Evolutionary conservation across 2,113 vertebrate genomes (phyloP).

Genomic region (Apteryx owenii): DNA sequence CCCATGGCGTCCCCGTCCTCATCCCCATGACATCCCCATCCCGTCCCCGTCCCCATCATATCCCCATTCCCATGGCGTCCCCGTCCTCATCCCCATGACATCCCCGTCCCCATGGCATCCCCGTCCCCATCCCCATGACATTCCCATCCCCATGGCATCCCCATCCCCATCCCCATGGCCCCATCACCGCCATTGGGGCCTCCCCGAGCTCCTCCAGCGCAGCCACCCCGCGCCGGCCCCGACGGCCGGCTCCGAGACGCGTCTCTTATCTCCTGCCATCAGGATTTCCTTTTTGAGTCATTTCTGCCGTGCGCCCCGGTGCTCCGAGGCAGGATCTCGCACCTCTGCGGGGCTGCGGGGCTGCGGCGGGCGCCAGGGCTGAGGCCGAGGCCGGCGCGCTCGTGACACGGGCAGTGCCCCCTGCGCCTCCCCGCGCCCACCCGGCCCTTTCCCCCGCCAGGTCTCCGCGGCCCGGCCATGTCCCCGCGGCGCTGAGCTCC

Average conservation of each 20-base stretch:
- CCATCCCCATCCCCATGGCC: not conserved
- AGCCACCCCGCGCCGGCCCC: too few species aligned
- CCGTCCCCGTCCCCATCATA: too few species aligned
- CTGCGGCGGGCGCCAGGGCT: too few species aligned
- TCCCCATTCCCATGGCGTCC: too few species aligned
- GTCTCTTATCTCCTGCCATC: not conserved
- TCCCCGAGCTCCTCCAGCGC: fast-evolving
- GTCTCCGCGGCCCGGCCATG: not conserved
- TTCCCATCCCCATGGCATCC: not conserved
- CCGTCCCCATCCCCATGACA: not conserved
- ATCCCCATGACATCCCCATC: not conserved
- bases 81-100: not conserved
- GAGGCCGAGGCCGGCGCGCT: too few species aligned
- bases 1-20: not conserved
- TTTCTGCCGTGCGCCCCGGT: not conserved
- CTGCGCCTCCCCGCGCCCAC: not conserved
- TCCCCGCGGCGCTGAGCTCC: slow-evolving; percentile 59
- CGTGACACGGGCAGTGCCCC: too few species aligned
- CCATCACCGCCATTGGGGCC: not conserved
- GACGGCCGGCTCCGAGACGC: too few species aligned
- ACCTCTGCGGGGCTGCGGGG: not conserved
- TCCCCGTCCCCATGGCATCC: not conserved
- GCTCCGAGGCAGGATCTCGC: not conserved
- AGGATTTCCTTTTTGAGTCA: not conserved
- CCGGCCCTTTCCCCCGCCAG: not conserved